Conservation (phyloP, 1,140 invertebrate species). For the Temnothorax curvispinosus region DNA sequence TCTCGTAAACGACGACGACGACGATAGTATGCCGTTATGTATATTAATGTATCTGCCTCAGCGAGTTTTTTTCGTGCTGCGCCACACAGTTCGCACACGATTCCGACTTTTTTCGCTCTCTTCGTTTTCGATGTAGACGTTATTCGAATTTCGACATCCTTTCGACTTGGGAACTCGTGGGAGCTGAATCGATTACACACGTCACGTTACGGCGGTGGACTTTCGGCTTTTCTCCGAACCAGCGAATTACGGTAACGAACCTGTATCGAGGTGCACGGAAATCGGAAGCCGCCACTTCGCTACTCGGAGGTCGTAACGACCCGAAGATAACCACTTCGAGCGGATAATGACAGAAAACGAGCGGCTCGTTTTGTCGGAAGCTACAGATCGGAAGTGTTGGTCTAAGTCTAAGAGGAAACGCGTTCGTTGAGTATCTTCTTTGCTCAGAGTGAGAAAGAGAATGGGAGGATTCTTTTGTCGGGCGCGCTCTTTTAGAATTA, state of each 20-base stretch:
- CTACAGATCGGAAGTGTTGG: conserved; percentile 51
- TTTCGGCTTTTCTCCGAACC: not conserved
- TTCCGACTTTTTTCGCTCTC: not conserved
- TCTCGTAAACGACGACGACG: conserved; percentile 49
- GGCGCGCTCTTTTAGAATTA: not conserved
- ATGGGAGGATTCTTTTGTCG: not conserved
- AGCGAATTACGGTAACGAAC: conserved; percentile 65
- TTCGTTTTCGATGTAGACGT: not conserved
- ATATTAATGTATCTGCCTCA: conserved; percentile 53
- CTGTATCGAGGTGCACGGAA: conserved; percentile 35
- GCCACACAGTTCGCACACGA: not conserved
- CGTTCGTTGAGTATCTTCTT: conserved; percentile 39
- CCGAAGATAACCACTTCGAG: not conserved
- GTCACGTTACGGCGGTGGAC: not conserved
- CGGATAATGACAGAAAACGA: conserved; percentile 53
- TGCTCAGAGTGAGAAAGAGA: not conserved
- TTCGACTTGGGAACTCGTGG: not conserved
- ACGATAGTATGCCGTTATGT: conserved; percentile 46
- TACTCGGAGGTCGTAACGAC: conserved; percentile 34
- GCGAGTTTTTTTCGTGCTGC: not conserved
- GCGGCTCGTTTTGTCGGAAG: conserved; percentile 51
- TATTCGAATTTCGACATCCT: not conserved
- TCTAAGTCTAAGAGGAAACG: conserved; percentile 19
- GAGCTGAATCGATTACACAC: conserved; percentile 2
- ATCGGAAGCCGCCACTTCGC: conserved; percentile 53